Evolutionary conservation across 2,113 vertebrate genomes (phyloP).

Genomic region (Xyliphius kryptos): DNA sequence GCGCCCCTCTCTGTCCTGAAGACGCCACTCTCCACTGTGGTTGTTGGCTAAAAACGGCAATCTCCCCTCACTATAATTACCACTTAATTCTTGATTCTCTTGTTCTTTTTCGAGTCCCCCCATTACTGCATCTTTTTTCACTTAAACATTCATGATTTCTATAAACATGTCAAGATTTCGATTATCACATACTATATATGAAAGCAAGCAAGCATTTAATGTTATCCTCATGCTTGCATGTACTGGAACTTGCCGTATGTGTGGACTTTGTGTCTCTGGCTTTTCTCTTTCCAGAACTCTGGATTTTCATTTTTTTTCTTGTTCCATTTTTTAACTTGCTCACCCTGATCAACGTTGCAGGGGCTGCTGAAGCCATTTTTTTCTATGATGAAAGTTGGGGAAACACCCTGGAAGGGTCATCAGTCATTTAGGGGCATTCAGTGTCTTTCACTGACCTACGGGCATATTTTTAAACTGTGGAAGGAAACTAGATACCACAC

Average conservation of each 20-base stretch:
- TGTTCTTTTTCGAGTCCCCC: slow-evolving; percentile 49
- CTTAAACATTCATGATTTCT: slow-evolving; percentile 40
- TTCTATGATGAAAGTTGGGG: no score
- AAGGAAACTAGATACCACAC: no score
- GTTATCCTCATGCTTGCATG: slow-evolving; percentile 49
- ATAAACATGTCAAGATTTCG: slow-evolving; percentile 62
- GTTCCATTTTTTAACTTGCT: no score
- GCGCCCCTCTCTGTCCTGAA: slow-evolving; percentile 55
- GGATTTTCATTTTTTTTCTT: no score
- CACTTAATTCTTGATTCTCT: slow-evolving; percentile 64
- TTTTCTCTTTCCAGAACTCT: no score
- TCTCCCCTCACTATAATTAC: slow-evolving; percentile 65
- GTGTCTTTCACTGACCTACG: no score
- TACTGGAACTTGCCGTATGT: slow-evolving; percentile 33
- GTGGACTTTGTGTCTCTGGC: slow-evolving; percentile 9
- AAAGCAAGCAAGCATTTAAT: slow-evolving; percentile 52
- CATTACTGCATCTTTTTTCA: slow-evolving; percentile 46
- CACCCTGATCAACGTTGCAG: no score
- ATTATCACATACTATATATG: slow-evolving; percentile 60
- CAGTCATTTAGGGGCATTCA: no score
- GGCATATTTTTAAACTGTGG: no score
- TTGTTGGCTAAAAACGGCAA: slow-evolving; percentile 48
- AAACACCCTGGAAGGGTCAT: no score
- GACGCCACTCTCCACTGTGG: slow-evolving; percentile 58
- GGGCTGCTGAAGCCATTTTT: no score